phyloP scores from a whole-genome alignment of 1,140 invertebrate genomes.

The Drosophila malerkotliana region DNA sequence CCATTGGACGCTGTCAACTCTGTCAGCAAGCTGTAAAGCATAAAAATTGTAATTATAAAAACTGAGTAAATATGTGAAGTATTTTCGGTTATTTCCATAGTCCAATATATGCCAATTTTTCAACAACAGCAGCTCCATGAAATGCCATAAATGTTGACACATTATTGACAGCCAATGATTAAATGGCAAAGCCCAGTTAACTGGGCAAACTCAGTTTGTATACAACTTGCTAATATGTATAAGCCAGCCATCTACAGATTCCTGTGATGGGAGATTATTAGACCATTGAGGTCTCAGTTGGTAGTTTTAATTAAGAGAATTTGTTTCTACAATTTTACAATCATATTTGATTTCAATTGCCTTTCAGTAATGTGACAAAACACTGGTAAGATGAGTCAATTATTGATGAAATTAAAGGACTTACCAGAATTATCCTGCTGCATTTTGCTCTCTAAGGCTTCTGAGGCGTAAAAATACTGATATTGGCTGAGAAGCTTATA shows the following conservation, averaged over 20 bases:
- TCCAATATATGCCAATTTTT: conserved; percentile 37
- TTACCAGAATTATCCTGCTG: no score
- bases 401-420: no score
- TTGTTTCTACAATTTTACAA: not conserved
- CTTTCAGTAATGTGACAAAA: not conserved
- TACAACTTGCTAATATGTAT: not conserved
- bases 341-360: not conserved
- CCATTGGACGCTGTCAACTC: conserved; percentile 51
- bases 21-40: conserved; percentile 53
- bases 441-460: no score
- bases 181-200: not conserved
- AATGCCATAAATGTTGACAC: conserved; percentile 52
- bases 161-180: not conserved
- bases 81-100: conserved; percentile 30
- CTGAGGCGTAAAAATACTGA: no score
- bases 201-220: not conserved
- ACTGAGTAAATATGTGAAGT: conserved; percentile 23
- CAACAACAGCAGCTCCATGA: conserved; percentile 40
- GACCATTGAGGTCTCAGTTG: not conserved
- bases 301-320: not conserved
- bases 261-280: not conserved
- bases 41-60: conserved; percentile 75
- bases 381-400: no score
- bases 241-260: not conserved
- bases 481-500: no score